phyloP scores from a whole-genome alignment of 2,797 vertebrate species.

The Steatocranus sp. region DNA sequence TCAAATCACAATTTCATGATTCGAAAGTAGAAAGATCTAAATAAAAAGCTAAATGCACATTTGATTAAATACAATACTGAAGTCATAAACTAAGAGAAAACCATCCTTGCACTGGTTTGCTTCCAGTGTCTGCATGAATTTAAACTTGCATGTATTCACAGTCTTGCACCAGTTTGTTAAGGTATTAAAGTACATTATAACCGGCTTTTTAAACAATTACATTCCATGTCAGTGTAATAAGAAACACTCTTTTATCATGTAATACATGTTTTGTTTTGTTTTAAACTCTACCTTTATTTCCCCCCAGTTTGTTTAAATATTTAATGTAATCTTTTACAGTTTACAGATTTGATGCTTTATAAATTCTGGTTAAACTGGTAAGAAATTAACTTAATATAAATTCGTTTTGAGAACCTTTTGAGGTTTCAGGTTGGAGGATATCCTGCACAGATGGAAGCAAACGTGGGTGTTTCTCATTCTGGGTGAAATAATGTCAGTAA shows the following conservation, averaged over 20 bases:
- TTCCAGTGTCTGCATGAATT: fast-evolving
- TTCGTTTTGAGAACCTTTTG: neutral
- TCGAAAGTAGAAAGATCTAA: fast-evolving
- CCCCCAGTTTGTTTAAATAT: neutral
- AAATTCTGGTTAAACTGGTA: neutral
- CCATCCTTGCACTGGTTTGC: neutral
- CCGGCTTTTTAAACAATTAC: fast-evolving
- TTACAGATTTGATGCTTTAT: neutral
- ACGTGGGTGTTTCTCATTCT: neutral
- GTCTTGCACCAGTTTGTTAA: neutral
- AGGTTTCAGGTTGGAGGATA: neutral
- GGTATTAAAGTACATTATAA: neutral
- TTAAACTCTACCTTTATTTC: neutral
- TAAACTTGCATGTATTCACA: neutral
- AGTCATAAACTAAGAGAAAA: neutral
- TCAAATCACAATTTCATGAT: fast-evolving
- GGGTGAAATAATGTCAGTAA: neutral
- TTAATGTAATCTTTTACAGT: neutral
- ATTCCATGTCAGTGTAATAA: fast-evolving
- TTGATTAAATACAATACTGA: neutral
- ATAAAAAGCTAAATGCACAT: neutral
- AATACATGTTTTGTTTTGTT: neutral
- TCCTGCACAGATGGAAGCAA: neutral
- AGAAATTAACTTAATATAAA: fast-evolving
- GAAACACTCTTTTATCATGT: neutral